Conservation (phyloP, 2,888 invertebrate species). For the Anaspis maculata region DNA sequence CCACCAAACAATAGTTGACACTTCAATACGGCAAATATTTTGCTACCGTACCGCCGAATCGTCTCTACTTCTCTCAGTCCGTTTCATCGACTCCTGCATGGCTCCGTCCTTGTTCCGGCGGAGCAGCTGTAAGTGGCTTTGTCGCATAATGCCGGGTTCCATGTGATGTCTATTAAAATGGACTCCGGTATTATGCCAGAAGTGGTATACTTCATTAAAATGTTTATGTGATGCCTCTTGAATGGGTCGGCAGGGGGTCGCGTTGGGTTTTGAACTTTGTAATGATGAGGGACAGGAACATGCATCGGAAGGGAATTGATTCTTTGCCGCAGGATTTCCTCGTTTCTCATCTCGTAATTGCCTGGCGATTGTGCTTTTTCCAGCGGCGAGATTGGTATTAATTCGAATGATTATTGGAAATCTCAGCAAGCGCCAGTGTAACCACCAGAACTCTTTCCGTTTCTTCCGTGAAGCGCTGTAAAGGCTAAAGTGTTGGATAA, state of each 20-base stretch:
- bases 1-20: constrained; percentile 42
- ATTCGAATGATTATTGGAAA: no score
- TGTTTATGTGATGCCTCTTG: constrained; percentile 38
- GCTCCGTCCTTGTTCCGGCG: constrained; percentile 21
- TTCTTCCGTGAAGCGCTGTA: no score
- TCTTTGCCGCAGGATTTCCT: no score
- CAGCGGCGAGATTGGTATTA: no score
- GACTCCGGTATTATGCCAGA: constrained; percentile 38
- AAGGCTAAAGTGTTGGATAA: no score
- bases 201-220: constrained; percentile 43
- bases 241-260: constrained; percentile 33
- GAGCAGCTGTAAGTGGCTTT: constrained; percentile 39
- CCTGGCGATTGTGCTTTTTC: no score
- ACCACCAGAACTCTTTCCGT: no score
- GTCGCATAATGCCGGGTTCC: constrained; percentile 34
- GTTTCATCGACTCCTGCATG: no score
- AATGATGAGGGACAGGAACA: no score
- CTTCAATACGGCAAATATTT: constrained; percentile 44
- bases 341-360: no score
- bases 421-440: no score
- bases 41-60: constrained; percentile 30
- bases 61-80: constrained; percentile 25
- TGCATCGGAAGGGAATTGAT: no score
- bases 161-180: constrained; percentile 42
- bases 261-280: constrained; percentile 13